Evolutionary conservation across 30 jellyfish, hydroid and myxozoan genomes (phyloP).

Genomic region (Catostylus mosaicus): DNA sequence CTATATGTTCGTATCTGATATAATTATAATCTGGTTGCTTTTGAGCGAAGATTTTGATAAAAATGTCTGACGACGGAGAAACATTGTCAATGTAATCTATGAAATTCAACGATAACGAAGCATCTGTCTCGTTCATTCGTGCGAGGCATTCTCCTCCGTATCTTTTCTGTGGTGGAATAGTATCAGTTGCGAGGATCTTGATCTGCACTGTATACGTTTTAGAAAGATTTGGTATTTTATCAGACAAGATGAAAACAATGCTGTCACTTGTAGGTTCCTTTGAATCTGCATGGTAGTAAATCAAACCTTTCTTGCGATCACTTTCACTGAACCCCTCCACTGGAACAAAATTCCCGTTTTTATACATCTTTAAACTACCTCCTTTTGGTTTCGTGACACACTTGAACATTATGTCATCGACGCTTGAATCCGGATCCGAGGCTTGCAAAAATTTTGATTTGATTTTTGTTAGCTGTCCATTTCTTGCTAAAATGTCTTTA

Average conservation of each 20-base stretch:
- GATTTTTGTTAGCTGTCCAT: constrained; percentile 23
- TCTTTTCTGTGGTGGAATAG: constrained; percentile 40
- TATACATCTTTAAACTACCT: constrained; percentile 1
- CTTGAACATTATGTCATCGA: constrained; percentile 18
- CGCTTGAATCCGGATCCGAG: constrained; percentile 49
- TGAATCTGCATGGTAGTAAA: constrained; percentile 28
- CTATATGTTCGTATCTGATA: constrained; percentile 7
- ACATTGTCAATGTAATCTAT: constrained; percentile 36
- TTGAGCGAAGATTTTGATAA: neutral
- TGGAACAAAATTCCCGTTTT: neutral
- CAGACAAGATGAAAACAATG: constrained; percentile 43
- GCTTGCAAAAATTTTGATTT: constrained; percentile 35
- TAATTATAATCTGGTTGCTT: neutral
- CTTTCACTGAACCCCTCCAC: constrained; percentile 37
- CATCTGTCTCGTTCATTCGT: constrained; percentile 52
- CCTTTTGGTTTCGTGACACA: constrained; percentile 33
- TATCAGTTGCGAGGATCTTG: constrained; percentile 41
- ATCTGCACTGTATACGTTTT: constrained; percentile 33
- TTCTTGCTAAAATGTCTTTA: constrained; percentile 29
- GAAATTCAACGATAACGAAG: constrained; percentile 38
- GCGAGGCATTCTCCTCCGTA: constrained; percentile 57
- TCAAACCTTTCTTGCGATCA: constrained; percentile 50
- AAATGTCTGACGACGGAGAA: constrained; percentile 56
- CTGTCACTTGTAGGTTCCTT: constrained; percentile 18
- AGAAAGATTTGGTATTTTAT: constrained; percentile 43